Evolutionary conservation across 1,140 invertebrate species (phyloP).

Genomic region (Cydia pomonella): DNA sequence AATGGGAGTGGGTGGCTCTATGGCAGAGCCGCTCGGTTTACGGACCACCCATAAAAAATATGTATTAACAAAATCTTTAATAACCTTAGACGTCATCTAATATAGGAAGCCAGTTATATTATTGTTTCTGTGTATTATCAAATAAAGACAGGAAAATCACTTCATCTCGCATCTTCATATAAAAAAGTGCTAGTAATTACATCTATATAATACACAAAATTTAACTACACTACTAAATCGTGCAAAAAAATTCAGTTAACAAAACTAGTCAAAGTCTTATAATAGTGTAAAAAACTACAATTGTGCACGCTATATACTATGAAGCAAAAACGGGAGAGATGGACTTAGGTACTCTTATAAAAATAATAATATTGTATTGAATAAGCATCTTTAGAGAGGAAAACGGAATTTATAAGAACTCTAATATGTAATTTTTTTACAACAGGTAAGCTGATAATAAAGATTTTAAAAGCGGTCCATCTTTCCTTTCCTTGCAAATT

Average conservation of each 20-base stretch:
- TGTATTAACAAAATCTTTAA: too few relatives aligned
- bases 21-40: too few relatives aligned
- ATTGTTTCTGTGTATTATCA: neutral
- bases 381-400: neutral
- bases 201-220: neutral
- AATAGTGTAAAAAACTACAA: neutral
- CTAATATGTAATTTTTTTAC: neutral
- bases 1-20: too few relatives aligned
- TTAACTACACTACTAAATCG: neutral
- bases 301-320: neutral
- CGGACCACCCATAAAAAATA: too few relatives aligned
- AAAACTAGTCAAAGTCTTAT: neutral
- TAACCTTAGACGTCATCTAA: neutral
- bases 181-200: neutral
- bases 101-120: neutral
- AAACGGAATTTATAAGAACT: neutral
- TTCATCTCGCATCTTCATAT: neutral
- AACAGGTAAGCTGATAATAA: neutral
- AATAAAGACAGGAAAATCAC: neutral
- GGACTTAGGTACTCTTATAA: neutral
- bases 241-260: neutral
- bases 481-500: slow-evolving; percentile 10
- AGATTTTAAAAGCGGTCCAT: neutral
- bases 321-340: slow-evolving; percentile 7
- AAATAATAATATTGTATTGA: neutral